phyloP scores from a whole-genome alignment of 2,113 vertebrate genomes.

The Hypocryptadius cinnamomeus region DNA sequence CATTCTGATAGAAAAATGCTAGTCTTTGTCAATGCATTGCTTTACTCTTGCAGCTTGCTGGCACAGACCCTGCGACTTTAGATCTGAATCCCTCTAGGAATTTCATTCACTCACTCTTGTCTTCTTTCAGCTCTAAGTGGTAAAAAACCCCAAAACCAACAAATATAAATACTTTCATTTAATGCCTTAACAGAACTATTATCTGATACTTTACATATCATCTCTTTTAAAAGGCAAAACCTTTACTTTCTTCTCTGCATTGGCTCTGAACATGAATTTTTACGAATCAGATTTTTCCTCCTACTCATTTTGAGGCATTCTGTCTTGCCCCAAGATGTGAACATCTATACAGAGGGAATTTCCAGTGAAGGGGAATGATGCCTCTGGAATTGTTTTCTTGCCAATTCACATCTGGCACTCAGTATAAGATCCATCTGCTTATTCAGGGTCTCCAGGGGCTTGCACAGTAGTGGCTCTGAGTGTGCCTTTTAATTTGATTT shows the following conservation, averaged over 20 bases:
- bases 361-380: not conserved
- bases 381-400: not conserved
- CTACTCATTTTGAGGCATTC: not conserved
- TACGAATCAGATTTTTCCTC: not conserved
- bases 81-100: not conserved
- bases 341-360: not conserved
- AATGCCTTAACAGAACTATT: not conserved
- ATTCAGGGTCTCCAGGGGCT: not conserved
- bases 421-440: not conserved
- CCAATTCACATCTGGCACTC: not conserved
- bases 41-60: not conserved
- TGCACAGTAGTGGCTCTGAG: not conserved
- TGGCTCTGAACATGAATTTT: not conserved
- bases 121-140: not conserved
- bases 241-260: not conserved
- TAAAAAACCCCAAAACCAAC: not conserved
- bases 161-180: not conserved
- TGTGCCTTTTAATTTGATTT: slow-evolving; percentile 17
- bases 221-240: not conserved
- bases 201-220: not conserved
- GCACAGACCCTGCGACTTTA: not conserved
- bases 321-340: not conserved
- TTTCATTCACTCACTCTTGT: not conserved
- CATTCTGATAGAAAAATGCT: not conserved
- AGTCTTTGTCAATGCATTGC: not conserved